These are phyloP conservation scores for Phymastichus coffea DNA, from an alignment of 1,140 invertebrate genomes.

Conservation along the genomic window DNA sequence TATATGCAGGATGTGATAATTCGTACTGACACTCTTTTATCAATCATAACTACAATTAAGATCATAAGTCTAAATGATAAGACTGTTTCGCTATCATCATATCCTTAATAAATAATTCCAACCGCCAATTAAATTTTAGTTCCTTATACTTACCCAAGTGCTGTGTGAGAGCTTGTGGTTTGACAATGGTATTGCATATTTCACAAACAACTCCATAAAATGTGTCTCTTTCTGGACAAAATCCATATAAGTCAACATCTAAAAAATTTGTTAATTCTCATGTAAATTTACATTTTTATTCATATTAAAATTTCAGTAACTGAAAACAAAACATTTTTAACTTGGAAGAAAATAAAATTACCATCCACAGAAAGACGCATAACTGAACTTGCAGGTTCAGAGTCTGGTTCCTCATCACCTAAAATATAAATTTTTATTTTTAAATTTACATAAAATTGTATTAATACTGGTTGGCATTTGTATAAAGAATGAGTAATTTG, in stretches of 20 bases:
- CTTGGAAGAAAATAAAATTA: slow-evolving; percentile 31
- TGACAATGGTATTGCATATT: slow-evolving; percentile 64
- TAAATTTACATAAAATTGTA: neutral
- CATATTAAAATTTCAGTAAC: neutral
- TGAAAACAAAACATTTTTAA: neutral
- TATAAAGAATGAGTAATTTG: too few species aligned
- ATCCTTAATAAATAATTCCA: too few species aligned
- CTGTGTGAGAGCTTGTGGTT: slow-evolving; percentile 61
- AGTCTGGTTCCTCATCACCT: slow-evolving; percentile 53
- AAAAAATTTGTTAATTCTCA: slow-evolving; percentile 32
- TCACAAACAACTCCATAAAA: slow-evolving; percentile 66
- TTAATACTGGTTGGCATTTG: too few species aligned
- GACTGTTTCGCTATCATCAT: too few species aligned
- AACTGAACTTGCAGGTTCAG: slow-evolving; percentile 47
- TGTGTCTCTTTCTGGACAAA: slow-evolving; percentile 64
- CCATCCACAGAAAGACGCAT: slow-evolving; percentile 51
- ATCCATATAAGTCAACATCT: slow-evolving; percentile 63
- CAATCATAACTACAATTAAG: too few species aligned
- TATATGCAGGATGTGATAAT: too few species aligned
- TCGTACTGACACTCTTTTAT: too few species aligned
- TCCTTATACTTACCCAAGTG: slow-evolving; percentile 56
- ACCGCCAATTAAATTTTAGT: too few species aligned
- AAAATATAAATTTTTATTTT: slow-evolving; percentile 23
- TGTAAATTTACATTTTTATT: too few species aligned
- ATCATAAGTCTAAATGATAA: too few species aligned